Evolutionary conservation across 2,888 invertebrate species (phyloP).

Genomic region (Copidosoma aretas): DNA sequence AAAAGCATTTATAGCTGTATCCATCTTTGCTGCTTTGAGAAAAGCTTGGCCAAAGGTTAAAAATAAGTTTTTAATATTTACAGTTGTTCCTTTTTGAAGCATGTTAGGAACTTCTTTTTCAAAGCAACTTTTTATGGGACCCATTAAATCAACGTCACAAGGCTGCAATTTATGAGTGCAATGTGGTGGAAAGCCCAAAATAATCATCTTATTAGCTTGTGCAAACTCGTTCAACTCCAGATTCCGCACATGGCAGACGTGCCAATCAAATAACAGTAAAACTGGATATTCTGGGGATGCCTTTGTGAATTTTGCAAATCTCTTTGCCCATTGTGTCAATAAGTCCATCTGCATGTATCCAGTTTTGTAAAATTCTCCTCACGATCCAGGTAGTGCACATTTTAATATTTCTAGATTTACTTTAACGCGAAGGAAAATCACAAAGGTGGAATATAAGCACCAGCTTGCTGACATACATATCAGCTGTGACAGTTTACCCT

Average conservation of each 20-base stretch:
- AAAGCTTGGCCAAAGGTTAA: too few species aligned
- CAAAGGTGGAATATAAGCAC: conserved; percentile 48
- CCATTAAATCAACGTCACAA: too few species aligned
- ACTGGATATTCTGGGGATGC: conserved; percentile 49
- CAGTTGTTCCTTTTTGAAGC: too few species aligned
- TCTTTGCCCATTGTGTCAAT: conserved; percentile 49
- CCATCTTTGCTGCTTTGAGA: too few species aligned
- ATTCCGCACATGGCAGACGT: conserved; percentile 45
- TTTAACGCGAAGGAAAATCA: conserved; percentile 46
- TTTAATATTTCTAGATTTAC: conserved; percentile 2
- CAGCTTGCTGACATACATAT: conserved; percentile 47
- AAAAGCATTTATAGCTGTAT: too few species aligned
- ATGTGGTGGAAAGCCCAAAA: too few species aligned
- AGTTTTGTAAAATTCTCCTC: conserved; percentile 5
- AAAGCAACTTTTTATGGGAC: too few species aligned
- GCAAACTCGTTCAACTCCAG: too few species aligned
- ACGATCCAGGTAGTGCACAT: conserved; percentile 8
- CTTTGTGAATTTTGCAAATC: conserved; percentile 54
- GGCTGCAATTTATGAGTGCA: too few species aligned
- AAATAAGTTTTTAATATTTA: too few species aligned
- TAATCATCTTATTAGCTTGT: too few species aligned
- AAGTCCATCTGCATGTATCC: conserved; percentile 21
- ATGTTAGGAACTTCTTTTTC: too few species aligned
- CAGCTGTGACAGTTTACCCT: conserved; percentile 47
- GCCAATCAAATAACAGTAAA: conserved; percentile 54